phyloP scores from a whole-genome alignment of 2,113 vertebrate genomes.

The Dromas ardeola region DNA sequence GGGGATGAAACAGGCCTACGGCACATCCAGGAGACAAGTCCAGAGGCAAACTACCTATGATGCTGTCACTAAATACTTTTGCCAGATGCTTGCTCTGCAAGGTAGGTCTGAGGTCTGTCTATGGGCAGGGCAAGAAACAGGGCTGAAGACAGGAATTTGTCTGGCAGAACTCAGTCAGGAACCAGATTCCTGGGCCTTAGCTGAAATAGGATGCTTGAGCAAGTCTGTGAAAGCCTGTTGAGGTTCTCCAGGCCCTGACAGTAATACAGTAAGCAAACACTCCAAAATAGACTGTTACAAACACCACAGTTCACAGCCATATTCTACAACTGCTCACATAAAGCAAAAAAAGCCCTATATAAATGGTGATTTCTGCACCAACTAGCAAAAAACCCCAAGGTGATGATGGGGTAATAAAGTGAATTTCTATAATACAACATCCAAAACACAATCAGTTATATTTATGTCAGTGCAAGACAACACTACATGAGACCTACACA shows the following conservation, averaged over 20 bases:
- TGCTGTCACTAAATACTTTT: not conserved
- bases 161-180: not conserved
- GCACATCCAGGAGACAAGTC: not conserved
- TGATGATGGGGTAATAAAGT: not conserved
- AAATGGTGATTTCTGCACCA: not conserved
- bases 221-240: not conserved
- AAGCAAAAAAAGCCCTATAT: not conserved
- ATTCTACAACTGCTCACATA: not conserved
- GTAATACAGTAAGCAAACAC: not conserved
- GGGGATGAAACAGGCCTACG: not conserved
- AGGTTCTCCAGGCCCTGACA: not conserved
- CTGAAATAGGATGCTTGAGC: fast-evolving
- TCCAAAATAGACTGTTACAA: not conserved
- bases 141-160: not conserved
- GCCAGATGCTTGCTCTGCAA: not conserved
- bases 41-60: not conserved
- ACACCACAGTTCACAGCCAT: not conserved
- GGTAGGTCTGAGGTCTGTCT: not conserved
- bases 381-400: not conserved
- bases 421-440: not conserved
- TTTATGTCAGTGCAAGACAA: not conserved
- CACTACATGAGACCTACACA: not conserved
- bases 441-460: not conserved
- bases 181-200: not conserved
- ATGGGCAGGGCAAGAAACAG: not conserved